A percentile compares a stretch with the other conserved stretches of the same genome.
Conservation (phyloP, 2,888 invertebrate genomes). For the Megalurothrips usitatus region DNA sequence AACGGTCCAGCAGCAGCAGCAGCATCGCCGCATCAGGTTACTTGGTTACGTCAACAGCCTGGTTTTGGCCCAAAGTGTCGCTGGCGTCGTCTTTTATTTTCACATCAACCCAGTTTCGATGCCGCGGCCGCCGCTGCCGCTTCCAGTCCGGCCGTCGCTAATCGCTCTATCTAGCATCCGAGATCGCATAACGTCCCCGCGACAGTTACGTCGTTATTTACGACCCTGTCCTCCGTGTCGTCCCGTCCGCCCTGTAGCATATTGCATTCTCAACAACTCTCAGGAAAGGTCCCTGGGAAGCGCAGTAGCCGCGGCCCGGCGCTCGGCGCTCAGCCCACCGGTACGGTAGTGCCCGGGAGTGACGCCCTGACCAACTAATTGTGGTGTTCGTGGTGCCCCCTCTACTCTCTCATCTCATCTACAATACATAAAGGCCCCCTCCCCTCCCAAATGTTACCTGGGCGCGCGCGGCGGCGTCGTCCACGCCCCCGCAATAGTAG, state of each 20-base stretch:
- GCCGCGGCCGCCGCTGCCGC: not conserved
- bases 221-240: not conserved
- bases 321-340: not conserved
- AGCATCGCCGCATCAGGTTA: not conserved
- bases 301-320: too few relatives aligned
- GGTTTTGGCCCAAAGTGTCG: constrained; percentile 20
- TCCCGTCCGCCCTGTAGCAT: not conserved
- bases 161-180: too few relatives aligned
- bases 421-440: not conserved
- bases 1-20: not conserved
- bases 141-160: too few relatives aligned
- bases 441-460: not conserved
- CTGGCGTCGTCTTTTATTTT: not conserved
- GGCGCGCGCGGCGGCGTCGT: not conserved
- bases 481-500: not conserved
- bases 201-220: too few relatives aligned
- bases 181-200: too few relatives aligned
- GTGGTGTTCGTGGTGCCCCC: not conserved
- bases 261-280: too few relatives aligned
- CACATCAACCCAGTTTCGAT: constrained; percentile 19
- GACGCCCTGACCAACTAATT: not conserved
- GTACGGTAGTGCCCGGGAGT: not conserved
- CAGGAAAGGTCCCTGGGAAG: too few relatives aligned
- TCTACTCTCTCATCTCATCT: not conserved
- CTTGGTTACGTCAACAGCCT: constrained; percentile 7